Conservation (phyloP, 2,797 vertebrate genomes). For the Silurus aristotelis region DNA sequence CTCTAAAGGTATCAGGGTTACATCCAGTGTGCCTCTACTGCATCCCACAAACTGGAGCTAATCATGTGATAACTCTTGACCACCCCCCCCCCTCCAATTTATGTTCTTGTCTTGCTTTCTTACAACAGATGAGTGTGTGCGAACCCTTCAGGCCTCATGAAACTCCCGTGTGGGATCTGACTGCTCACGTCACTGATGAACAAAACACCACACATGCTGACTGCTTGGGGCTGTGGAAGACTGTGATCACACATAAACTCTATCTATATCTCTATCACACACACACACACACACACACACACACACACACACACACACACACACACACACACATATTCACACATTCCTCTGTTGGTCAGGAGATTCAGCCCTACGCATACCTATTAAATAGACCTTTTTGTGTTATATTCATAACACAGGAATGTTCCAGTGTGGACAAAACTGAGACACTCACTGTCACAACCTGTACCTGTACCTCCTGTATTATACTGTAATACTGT, state of each 20-base stretch:
- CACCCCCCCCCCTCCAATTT: neutral
- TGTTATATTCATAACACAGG: slow-evolving; percentile 23
- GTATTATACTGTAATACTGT: neutral
- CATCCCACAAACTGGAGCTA: neutral
- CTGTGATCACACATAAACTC: neutral
- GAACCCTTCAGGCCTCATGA: slow-evolving; percentile 1
- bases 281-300: slow-evolving; percentile 12
- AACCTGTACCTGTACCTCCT: neutral
- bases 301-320: neutral
- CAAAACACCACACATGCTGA: slow-evolving; percentile 25
- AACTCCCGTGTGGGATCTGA: slow-evolving; percentile 15
- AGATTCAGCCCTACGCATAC: slow-evolving; percentile 6
- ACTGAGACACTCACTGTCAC: neutral
- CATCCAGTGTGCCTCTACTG: neutral
- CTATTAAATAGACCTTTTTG: slow-evolving; percentile 28
- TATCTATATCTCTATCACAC: neutral
- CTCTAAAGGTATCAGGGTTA: neutral
- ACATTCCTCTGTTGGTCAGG: neutral
- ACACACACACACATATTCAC: neutral
- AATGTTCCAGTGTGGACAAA: slow-evolving; percentile 4
- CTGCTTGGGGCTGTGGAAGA: neutral
- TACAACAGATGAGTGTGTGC: slow-evolving; percentile 6
- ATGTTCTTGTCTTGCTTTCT: neutral
- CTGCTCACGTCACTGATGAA: slow-evolving; percentile 20
- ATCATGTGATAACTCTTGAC: neutral